Evolutionary conservation across 2,888 invertebrate genomes (phyloP), one percentile per base, ranked within the genome.

Genomic region (Drosophila kambysellisi): DNA sequence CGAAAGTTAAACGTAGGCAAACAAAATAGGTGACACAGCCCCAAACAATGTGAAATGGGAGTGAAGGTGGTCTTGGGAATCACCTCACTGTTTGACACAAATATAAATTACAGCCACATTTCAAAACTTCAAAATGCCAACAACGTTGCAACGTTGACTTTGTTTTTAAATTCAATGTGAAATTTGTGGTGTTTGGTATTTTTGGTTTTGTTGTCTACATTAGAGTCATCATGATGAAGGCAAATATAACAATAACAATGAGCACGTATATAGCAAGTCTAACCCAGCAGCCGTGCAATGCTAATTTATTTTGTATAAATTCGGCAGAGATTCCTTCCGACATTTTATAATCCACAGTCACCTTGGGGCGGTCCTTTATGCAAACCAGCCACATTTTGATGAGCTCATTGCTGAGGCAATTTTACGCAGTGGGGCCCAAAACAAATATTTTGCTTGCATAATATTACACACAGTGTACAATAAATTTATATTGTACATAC

Each of bases 241-340:
- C 39, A 61, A 74, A 61, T 17, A 65, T 15, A 46, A 46, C 25
- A 77, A 74, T 71, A 88, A 60, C 71, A 76, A 60, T 60, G 63
- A 54, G 56, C 39, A 58, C 41, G 51, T 61, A 51, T 60, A 56
- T 48, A 52, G 39, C 74, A 50, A 29, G 46, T 46, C 57, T 53
- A 72, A 60, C 30, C 58, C 70, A 62, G 50, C 77, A 67, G 73
- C 73, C 76, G 68, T 60, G 70, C 53, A 70, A 75, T 74, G 90
- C 75, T 83, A 89, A 85, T 89, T 89, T 85, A 88, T 85, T 71
- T 82, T 75, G 68, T 67, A 71, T 72, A 76, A 85, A 82, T 70
- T 70, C 70, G 52, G 71, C 83, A 64, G 86, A 88, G 90, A 89
- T 89, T 85, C 75, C 59, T 57, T 76, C 53, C 51, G 53, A 84